Percentiles rank a stretch among this genome's conserved stretches.
Conservation (phyloP, 2,113 vertebrate species). For the Nymphicus hollandicus region DNA sequence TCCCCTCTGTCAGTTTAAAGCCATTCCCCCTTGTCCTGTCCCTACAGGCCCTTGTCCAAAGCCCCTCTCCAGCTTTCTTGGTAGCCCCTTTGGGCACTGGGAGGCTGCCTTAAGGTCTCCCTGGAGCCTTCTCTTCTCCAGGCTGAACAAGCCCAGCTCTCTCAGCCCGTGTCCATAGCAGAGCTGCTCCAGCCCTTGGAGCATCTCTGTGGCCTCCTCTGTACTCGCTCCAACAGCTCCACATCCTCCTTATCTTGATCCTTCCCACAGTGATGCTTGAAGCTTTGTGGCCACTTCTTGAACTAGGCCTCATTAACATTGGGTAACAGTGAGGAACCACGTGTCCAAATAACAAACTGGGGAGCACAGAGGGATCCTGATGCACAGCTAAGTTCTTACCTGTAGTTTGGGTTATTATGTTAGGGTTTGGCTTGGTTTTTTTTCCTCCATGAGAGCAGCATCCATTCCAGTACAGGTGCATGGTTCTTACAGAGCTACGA, state of each 20-base stretch:
- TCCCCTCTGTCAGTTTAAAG: too few relatives aligned
- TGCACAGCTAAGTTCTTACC: neutral
- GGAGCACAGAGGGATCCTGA: neutral
- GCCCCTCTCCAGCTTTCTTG: too few relatives aligned
- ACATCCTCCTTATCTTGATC: neutral
- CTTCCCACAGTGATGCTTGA: neutral
- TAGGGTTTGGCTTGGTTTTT: rapidly evolving
- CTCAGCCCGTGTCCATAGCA: neutral
- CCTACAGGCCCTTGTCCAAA: too few relatives aligned
- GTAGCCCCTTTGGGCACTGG: too few relatives aligned
- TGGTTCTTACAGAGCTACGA: rapidly evolving
- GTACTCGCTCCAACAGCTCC: neutral
- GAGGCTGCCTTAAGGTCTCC: neutral
- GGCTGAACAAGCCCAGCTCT: neutral
- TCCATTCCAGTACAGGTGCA: rapidly evolving
- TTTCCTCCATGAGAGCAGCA: neutral
- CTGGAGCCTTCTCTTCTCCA: neutral
- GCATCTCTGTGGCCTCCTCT: neutral
- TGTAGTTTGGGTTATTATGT: neutral
- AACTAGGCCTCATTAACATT: rapidly evolving
- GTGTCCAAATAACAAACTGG: too few relatives aligned
- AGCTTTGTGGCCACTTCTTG: neutral
- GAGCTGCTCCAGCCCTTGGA: neutral
- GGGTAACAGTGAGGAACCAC: neutral
- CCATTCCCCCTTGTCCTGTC: too few relatives aligned